Evolutionary conservation across 2,888 invertebrate species (phyloP).

Genomic region (Athetis lepigone): DNA sequence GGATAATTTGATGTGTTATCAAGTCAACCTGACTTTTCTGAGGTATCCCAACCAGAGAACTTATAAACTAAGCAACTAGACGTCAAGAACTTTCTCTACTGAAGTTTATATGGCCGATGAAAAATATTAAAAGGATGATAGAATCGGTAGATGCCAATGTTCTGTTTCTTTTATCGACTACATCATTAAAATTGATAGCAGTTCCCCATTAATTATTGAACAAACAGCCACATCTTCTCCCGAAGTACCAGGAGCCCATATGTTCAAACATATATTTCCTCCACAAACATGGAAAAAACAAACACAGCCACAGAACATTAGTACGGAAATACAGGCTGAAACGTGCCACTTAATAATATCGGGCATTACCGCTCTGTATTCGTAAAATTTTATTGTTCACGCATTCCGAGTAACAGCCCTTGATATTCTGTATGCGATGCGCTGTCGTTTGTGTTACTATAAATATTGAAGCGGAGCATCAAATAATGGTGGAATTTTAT

Average conservation of each 20-base stretch:
- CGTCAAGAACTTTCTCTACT: too few species aligned
- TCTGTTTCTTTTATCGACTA: too few species aligned
- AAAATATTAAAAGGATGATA: too few species aligned
- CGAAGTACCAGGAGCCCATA: constrained; percentile 24
- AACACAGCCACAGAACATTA: constrained; percentile 35
- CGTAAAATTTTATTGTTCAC: constrained; percentile 64
- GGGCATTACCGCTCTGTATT: constrained; percentile 36
- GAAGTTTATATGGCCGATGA: too few species aligned
- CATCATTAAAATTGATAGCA: too few species aligned
- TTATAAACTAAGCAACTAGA: too few species aligned
- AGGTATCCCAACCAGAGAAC: too few species aligned
- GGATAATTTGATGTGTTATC: too few species aligned
- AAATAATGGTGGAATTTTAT: constrained; percentile 29
- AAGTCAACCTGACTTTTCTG: too few species aligned
- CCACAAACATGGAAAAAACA: constrained; percentile 30
- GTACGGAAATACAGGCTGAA: constrained; percentile 32
- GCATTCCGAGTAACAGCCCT: constrained; percentile 36
- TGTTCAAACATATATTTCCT: constrained; percentile 6
- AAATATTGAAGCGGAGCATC: constrained; percentile 33
- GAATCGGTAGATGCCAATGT: too few species aligned
- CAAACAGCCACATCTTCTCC: not conserved
- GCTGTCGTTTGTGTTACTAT: constrained; percentile 26
- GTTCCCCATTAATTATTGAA: constrained; percentile 1
- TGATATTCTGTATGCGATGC: constrained; percentile 32
- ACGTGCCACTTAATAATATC: constrained; percentile 53